phyloP scores from a whole-genome alignment of 2,888 invertebrate genomes.

The Euplagia quadripunctaria region DNA sequence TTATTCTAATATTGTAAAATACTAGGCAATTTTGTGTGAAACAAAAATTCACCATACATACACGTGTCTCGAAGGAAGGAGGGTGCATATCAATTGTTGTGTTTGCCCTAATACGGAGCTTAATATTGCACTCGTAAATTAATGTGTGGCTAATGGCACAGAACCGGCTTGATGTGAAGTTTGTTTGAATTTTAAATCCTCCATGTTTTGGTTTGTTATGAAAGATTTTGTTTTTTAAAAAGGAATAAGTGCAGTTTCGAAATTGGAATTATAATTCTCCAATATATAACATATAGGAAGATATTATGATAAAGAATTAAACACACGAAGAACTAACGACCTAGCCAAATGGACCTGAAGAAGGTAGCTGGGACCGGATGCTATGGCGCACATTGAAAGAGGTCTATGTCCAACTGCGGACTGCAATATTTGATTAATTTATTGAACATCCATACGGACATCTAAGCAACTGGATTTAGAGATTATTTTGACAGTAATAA shows the following conservation, averaged over 20 bases:
- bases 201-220: constrained; percentile 2
- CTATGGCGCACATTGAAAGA: too few relatives aligned
- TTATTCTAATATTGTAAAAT: not conserved
- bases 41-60: constrained; percentile 22
- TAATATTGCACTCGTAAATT: constrained; percentile 60
- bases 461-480: too few relatives aligned
- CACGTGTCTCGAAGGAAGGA: constrained; percentile 49
- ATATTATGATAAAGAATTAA: too few relatives aligned
- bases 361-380: too few relatives aligned
- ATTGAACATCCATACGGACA: too few relatives aligned
- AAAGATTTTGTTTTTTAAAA: constrained; percentile 3
- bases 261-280: not conserved
- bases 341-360: too few relatives aligned
- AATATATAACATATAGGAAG: too few relatives aligned
- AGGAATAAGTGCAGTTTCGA: not conserved
- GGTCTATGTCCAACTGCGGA: too few relatives aligned
- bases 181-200: constrained; percentile 43
- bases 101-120: constrained; percentile 33
- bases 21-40: constrained; percentile 3
- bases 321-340: too few relatives aligned
- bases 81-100: constrained; percentile 61
- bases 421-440: too few relatives aligned
- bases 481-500: too few relatives aligned
- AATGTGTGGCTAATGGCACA: constrained; percentile 70
- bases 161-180: constrained; percentile 48